These are phyloP conservation scores for Agriopis leucophaearia DNA, from an alignment of 2,888 invertebrate species.

Conservation along the genomic window DNA sequence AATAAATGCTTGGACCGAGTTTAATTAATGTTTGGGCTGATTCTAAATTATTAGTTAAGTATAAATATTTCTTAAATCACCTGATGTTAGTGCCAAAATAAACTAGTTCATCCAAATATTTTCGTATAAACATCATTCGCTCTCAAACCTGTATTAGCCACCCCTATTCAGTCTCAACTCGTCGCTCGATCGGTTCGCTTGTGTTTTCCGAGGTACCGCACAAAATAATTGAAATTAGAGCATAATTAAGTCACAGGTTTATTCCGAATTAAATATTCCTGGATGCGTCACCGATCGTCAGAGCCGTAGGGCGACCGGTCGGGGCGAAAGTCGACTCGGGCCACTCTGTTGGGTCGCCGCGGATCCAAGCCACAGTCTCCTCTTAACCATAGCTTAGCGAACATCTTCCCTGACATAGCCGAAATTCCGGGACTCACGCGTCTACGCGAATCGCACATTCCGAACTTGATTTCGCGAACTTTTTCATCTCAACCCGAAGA, in stretches of 20 bases:
- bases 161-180: conserved; percentile 42
- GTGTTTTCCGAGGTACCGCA: conserved; percentile 19
- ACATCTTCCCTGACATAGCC: conserved; percentile 84
- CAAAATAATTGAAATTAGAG: conserved; percentile 43
- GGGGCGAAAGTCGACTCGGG: conserved; percentile 84
- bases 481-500: conserved; percentile 45
- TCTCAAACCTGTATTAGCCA: conserved; percentile 38
- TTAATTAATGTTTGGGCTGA: background rate
- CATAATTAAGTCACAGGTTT: conserved; percentile 65
- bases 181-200: conserved; percentile 37
- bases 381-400: conserved; percentile 85
- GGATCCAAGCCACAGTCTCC: conserved; percentile 83
- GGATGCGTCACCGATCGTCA: conserved; percentile 80
- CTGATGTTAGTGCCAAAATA: conserved; percentile 1
- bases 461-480: conserved; percentile 48
- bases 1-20: too few relatives aligned
- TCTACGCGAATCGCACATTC: conserved; percentile 71
- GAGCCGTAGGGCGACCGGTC: conserved; percentile 85
- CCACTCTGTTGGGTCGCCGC: conserved; percentile 78
- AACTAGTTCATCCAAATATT: conserved; percentile 53
- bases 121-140: conserved; percentile 60
- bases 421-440: conserved; percentile 76
- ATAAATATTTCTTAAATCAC: background rate
- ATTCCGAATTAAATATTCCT: conserved; percentile 78
- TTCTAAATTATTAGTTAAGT: background rate